Evolutionary conservation across 2,113 vertebrate genomes (phyloP).

Genomic region (Muscicapa adusta): DNA sequence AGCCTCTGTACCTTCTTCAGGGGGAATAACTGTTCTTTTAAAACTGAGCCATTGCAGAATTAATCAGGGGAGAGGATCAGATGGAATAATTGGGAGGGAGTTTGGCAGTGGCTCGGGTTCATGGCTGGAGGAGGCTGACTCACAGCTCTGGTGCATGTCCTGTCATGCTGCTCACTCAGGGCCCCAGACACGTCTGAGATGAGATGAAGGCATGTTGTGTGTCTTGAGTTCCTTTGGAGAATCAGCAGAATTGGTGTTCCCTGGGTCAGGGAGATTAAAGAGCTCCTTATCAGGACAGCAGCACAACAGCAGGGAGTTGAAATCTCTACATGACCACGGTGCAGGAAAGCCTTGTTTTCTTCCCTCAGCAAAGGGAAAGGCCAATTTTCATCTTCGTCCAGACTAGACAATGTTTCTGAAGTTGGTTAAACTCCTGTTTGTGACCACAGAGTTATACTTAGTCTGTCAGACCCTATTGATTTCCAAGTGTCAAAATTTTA

Average conservation of each 20-base stretch:
- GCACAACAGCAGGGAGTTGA: background rate
- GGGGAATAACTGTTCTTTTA: background rate
- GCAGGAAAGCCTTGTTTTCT: background rate
- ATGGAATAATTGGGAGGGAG: background rate
- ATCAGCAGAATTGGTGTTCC: background rate
- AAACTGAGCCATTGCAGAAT: background rate
- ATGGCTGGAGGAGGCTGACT: background rate
- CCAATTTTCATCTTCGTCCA: background rate
- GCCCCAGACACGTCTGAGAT: background rate
- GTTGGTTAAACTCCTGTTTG: constrained; percentile 5
- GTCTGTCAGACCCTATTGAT: constrained; percentile 42
- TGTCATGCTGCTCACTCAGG: background rate
- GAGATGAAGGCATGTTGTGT: background rate
- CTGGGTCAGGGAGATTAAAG: background rate
- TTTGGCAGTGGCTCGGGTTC: background rate
- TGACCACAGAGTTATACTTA: background rate
- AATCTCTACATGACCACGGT: background rate
- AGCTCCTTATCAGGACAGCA: background rate
- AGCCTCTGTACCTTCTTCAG: background rate
- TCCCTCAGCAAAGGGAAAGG: background rate
- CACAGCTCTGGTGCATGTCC: background rate
- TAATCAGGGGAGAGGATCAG: background rate
- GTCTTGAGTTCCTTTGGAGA: background rate
- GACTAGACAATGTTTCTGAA: background rate
- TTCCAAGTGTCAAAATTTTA: constrained; percentile 7